Evolutionary conservation across 2,797 vertebrate species (phyloP), one percentile per base, ranked within the genome.

Genomic region (Pteronotus mesoamericanus): DNA sequence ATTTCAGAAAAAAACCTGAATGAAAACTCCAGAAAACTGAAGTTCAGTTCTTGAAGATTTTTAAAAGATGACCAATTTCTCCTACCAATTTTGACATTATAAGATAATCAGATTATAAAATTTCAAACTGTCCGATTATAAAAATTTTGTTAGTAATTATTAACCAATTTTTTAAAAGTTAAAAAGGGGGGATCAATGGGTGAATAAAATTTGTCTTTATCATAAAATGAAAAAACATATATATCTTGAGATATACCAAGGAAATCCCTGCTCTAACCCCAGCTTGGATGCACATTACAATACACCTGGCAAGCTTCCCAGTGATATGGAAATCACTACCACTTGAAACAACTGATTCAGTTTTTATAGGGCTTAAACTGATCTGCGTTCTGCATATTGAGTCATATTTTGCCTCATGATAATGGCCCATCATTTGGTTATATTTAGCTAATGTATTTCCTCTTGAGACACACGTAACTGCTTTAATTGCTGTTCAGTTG

Each of bases 61-160:
- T 46, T 59, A n/a, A 74, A 24, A 85, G 21, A 66, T 92, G 51
- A 51, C 79, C 29, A 44, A 42, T 42, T 72, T 48, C 14, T 57
- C 9, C 14, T 55, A 55, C 9, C 22, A 84, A 86, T 26, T 96
- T 69, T 84, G 42, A 64, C 24, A 39, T 26, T 59, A 14, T 9
- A 75, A 88, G 57, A 94, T 21, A 77, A 39, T 12, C 37, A 86
- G 10, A 2, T 86, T 22, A 32, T 94, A 44, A 84, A 94, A 92
- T 6, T 57, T 71, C 72, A 18, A 16, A 89, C 89, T 94, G 95
- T 98, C 97, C 98, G 94, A 97, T 97, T 96, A 98, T 97, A 96
- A 96, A 95, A 97, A 96, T 97, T 97, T 92, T 55, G 91, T 97
- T 98, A 92, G 85, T 95, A 90, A 98, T 97, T 94, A 96, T 98